Base-by-base conservation (phyloP, 2,797 vertebrate genomes). In the Mergus octosetaceus region DNA sequence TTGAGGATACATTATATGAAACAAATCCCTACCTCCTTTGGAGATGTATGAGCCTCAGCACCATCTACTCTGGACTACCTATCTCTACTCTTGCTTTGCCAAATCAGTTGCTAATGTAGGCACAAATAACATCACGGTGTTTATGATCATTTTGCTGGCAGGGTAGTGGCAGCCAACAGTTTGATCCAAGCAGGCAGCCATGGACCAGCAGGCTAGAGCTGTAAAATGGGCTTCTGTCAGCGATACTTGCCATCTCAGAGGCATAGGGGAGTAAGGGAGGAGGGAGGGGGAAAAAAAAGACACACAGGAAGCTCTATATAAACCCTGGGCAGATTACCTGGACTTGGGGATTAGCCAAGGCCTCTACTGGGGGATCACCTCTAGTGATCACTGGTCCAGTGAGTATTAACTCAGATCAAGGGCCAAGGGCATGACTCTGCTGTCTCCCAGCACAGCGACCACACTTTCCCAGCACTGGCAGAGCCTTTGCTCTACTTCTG, bases 261-360 rank as follows among this genome's bases (percentile, higher is more conserved):
- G 54, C 13, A 32, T 13, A 4, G 61, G 3, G 13, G 5, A 2
- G 11, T 3, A 4, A 2, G 10, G 7, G 10, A 66, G 43, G 4
- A 25, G 28, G 21, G 16, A 24, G 10, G 10, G 9, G 34, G 3
- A 4, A 36, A 17, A 10, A 7, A 13, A 19, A 25, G 10, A 13
- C n/a, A 9, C 62, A 47, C 17, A 22, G 11, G 9, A 86, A 89
- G 13, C 19, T 80, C 58, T 83, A 11, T 49, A 39, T 49, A 78
- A 78, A 66, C 18, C n/a, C 75, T 2, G 16, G 49, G 5, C 25
- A 76, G 49, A 89, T 73, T 83, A 87, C 45, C 45, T 84, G 54
- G 54, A 62, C 68, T 71, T 76, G 41, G 30, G 21, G 54, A 83
- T 84, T 72, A 91, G 86, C 34, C 19, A 84, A 80, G 65, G 28